A percentile compares a stretch with the other conserved stretches of the same genome.
Conservation (phyloP, 2,113 vertebrate species). For the Myodes glareolus region DNA sequence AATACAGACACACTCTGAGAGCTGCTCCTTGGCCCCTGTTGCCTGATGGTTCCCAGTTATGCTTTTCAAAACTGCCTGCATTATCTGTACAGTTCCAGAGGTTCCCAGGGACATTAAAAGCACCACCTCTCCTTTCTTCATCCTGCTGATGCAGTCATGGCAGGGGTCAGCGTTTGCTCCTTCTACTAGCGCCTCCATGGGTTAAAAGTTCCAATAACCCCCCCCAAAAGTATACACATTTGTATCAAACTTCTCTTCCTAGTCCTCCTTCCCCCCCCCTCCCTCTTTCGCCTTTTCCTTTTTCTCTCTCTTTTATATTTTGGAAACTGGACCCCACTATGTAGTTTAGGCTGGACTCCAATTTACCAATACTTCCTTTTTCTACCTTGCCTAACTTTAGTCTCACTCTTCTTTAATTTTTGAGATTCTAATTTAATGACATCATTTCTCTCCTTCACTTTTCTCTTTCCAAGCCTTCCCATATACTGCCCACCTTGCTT, state of each 20-base stretch:
- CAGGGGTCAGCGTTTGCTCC: not conserved
- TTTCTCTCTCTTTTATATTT: not conserved
- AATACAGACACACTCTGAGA: constrained; percentile 36
- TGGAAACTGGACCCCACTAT: not conserved
- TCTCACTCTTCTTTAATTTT: not conserved
- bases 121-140: not conserved
- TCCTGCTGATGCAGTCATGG: not conserved
- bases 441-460: not conserved
- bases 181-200: not conserved
- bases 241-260: not conserved
- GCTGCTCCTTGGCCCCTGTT: not conserved
- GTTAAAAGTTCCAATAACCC: not conserved
- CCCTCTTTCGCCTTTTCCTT: not conserved
- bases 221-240: not conserved
- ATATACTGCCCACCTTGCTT: not conserved
- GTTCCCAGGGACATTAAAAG: not conserved
- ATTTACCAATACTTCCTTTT: not conserved
- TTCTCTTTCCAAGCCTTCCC: not conserved
- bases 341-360: not conserved
- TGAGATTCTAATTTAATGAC: not conserved
- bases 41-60: constrained; percentile 21
- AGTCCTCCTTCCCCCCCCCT: too few relatives aligned
- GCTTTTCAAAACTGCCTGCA: not conserved
- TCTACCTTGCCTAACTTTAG: not conserved
- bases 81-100: not conserved